Evolutionary conservation across 2,888 invertebrate genomes (phyloP).

Genomic region (Encarsia formosa): DNA sequence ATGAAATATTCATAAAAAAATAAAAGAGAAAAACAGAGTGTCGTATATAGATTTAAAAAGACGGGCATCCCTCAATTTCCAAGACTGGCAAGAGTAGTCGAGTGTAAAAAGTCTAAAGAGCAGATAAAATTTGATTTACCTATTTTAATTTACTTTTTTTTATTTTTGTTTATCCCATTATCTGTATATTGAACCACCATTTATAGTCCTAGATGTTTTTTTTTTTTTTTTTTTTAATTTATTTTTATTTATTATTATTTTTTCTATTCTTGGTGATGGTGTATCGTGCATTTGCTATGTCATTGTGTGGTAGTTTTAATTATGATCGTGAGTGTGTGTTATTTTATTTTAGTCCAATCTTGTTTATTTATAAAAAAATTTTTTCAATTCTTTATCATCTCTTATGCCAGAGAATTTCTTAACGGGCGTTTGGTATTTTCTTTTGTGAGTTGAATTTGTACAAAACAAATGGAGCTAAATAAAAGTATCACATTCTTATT

Average conservation of each 20-base stretch:
- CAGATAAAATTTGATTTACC: slow-evolving; percentile 29
- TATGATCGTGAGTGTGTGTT: slow-evolving; percentile 28
- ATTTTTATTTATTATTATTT: slow-evolving; percentile 27
- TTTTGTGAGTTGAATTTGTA: slow-evolving; percentile 35
- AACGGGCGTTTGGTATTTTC: slow-evolving; percentile 21
- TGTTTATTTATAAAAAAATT: slow-evolving; percentile 4
- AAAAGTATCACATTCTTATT: too few relatives aligned
- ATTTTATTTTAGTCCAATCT: slow-evolving; percentile 3
- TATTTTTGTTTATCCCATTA: slow-evolving; percentile 23
- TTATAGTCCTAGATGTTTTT: too few relatives aligned
- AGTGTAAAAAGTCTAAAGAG: slow-evolving; percentile 40
- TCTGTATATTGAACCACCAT: too few relatives aligned
- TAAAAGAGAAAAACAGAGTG: slow-evolving; percentile 29
- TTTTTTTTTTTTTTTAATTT: too few relatives aligned
- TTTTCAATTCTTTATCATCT: slow-evolving; percentile 18
- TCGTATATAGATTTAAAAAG: slow-evolving; percentile 46
- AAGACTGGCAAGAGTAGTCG: slow-evolving; percentile 48
- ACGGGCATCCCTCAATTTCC: slow-evolving; percentile 50
- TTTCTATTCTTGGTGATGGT: slow-evolving; percentile 44
- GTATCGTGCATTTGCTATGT: slow-evolving; percentile 51
- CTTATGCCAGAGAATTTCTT: slow-evolving; percentile 8
- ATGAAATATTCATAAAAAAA: background rate
- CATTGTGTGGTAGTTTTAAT: slow-evolving; percentile 43
- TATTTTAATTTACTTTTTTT: slow-evolving; percentile 27
- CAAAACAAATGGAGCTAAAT: slow-evolving; percentile 38